Conservation (phyloP, 2,888 invertebrate species). For the Eristalis arbustorum region DNA sequence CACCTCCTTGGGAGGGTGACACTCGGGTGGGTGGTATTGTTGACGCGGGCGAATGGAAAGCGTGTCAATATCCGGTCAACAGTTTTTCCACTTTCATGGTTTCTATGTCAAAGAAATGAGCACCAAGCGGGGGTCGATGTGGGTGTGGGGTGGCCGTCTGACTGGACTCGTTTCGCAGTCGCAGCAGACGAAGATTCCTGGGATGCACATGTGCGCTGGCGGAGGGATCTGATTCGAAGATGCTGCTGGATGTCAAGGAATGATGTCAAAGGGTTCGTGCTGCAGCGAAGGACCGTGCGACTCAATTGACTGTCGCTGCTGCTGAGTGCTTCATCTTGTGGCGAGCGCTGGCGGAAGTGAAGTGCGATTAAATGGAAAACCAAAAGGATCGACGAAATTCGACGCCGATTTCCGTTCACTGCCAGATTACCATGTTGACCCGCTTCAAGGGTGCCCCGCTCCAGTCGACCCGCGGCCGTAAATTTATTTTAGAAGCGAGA, state of each 20-base stretch:
- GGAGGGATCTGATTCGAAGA: background rate
- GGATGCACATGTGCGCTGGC: background rate
- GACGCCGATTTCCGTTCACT: background rate
- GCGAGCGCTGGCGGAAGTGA: no score
- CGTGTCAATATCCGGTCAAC: conserved; percentile 69
- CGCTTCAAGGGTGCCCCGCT: background rate
- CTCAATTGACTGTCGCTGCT: no score
- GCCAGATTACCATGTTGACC: background rate
- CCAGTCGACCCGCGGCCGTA: background rate
- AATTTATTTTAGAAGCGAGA: background rate
- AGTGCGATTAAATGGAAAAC: background rate
- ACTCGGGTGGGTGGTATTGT: background rate
- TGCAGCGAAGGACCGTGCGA: no score
- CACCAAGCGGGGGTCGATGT: background rate
- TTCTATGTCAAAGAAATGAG: conserved; percentile 47
- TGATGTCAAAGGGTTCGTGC: no score
- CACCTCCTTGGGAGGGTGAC: background rate
- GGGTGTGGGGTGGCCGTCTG: background rate
- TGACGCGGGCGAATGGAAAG: conserved; percentile 1
- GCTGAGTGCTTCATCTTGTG: no score
- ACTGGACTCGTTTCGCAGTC: conserved; percentile 1
- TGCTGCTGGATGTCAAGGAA: background rate
- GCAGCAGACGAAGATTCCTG: background rate
- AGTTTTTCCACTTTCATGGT: conserved; percentile 55
- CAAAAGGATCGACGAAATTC: conserved; percentile 54